Evolutionary conservation across 2,797 vertebrate species (phyloP), one percentile per base, ranked within the genome.

Genomic region (Pangasius djambal): DNA sequence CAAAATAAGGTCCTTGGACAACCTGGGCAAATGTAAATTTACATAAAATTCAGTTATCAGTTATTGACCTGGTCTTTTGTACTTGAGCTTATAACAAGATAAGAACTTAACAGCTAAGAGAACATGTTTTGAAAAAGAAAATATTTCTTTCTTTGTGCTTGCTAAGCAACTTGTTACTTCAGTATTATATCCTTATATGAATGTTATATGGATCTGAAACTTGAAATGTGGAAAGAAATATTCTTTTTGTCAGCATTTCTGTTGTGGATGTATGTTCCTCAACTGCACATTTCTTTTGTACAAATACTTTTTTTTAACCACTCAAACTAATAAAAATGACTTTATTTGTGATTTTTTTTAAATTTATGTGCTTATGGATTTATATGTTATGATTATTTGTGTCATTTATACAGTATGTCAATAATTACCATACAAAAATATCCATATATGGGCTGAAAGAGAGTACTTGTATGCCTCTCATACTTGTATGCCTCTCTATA

Each of bases 131-230:
- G 70, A 18, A 37, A 20, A 18, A 69, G 15, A 69, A 70, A 40
- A 75, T 13, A 75, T 44, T 28, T 28, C 20, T 75, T 48, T 48
- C 40, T 75, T 28, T 75, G 40, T 28, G 22, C 40, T 48, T 28
- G 40, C 8, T 77, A 20, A 50, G 15, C 44, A 52, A 78, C 75
- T 31, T 74, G 31, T 48, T 22, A 15, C 34, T 44, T 67, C 8
- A 69, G 61, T 50, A 28, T 83, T 25, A 18, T 48, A 9, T 5
- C 13, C 37, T n/a, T 15, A 8, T 65, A 3, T 48, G 61, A 67
- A 65, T 65, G 13, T 48, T n/a, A 48, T 48, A 65, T 22, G 16
- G 44, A 85, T 69, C 63, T 34, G 83, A 69, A 85, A 85, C 63
- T 52, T 44, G 37, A 83, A 63, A 28, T 83, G 25, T 65, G 25